These are phyloP conservation scores for Morinoia aosen DNA, from an alignment of 2,888 invertebrate species.

Conservation along the genomic window DNA sequence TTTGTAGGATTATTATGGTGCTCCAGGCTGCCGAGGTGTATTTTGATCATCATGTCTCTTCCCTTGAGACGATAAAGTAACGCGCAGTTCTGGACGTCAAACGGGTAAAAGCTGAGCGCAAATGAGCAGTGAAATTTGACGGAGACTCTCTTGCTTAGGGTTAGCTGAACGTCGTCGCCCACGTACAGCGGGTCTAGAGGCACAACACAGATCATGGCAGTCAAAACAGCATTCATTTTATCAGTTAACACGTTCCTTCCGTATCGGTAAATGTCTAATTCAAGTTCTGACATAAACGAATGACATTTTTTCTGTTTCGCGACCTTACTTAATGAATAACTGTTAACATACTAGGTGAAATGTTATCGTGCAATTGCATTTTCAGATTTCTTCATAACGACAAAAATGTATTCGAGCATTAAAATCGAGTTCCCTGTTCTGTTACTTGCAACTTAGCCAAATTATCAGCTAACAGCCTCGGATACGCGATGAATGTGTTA, in stretches of 20 bases:
- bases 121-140: constrained; percentile 14
- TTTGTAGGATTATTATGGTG: background rate
- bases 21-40: background rate
- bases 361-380: no score
- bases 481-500: no score
- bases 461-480: no score
- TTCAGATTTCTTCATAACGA: no score
- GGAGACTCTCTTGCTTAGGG: background rate
- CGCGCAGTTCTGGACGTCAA: constrained; percentile 12
- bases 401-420: no score
- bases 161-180: background rate
- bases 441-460: no score
- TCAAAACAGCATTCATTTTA: background rate
- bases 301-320: background rate
- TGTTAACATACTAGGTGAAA: no score
- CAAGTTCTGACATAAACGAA: background rate
- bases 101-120: constrained; percentile 12
- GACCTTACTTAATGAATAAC: no score
- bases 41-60: background rate
- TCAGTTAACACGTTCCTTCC: background rate
- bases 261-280: background rate
- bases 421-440: no score
- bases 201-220: background rate
- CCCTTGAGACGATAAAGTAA: background rate
- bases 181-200: background rate